These are phyloP conservation scores for Pangasianodon gigas DNA, from an alignment of 2,113 vertebrate genomes.

Conservation along the genomic window DNA sequence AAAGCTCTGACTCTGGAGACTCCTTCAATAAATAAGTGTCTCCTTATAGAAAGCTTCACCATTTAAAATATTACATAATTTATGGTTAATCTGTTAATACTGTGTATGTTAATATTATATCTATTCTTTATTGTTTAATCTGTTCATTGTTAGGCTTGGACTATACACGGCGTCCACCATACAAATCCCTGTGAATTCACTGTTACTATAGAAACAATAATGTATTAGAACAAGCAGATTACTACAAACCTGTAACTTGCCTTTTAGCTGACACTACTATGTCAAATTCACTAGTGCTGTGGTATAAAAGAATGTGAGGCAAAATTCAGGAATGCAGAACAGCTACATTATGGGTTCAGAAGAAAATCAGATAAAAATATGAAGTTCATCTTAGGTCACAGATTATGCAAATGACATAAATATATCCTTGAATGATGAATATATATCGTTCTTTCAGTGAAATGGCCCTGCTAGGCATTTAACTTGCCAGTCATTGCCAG, in stretches of 20 bases:
- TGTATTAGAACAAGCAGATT: neutral
- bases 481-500: neutral
- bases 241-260: neutral
- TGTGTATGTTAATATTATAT: neutral
- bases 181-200: neutral
- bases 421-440: neutral
- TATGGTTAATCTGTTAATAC: neutral
- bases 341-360: slow-evolving; percentile 15
- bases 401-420: slow-evolving; percentile 12
- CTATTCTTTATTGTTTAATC: neutral
- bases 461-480: neutral
- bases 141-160: neutral
- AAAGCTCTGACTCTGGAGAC: neutral
- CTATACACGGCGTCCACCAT: neutral
- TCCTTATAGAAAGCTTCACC: neutral
- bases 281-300: neutral
- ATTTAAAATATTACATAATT: neutral
- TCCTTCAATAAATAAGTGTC: neutral
- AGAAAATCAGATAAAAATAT: neutral
- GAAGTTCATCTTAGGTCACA: neutral
- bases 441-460: neutral
- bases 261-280: neutral
- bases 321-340: slow-evolving; percentile 10
- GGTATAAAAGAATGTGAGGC: slow-evolving; percentile 20
- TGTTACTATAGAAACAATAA: neutral